A percentile compares a stretch with the other conserved stretches of the same genome.
Evolutionary conservation across 2,113 vertebrate genomes (phyloP).

Genomic region (Mola mola): DNA sequence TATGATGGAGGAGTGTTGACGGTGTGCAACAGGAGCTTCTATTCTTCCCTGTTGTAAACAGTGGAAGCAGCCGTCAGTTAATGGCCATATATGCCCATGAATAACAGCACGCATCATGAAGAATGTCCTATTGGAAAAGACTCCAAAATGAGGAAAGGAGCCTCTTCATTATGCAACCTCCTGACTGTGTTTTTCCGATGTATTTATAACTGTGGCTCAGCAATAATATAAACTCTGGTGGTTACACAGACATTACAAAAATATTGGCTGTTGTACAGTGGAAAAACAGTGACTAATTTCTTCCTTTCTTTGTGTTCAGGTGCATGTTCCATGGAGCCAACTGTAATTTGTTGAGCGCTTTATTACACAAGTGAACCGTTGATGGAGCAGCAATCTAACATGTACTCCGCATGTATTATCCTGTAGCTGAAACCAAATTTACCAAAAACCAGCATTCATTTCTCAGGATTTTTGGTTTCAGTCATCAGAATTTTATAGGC

Average conservation of each 20-base stretch:
- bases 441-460: accelerated
- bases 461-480: no score
- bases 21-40: neutral
- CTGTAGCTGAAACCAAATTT: no score
- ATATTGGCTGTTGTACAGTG: conserved; percentile 17
- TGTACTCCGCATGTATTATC: no score
- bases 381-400: conserved; percentile 17
- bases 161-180: conserved; percentile 59
- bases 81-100: conserved; percentile 22
- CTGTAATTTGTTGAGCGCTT: conserved; percentile 21
- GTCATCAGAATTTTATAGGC: no score
- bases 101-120: conserved; percentile 18
- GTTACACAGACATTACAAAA: conserved; percentile 47
- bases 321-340: neutral
- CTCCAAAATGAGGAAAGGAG: conserved; percentile 21
- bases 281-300: conserved; percentile 62
- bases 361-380: conserved; percentile 6
- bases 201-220: conserved; percentile 64
- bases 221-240: conserved; percentile 57
- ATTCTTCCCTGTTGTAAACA: conserved; percentile 54
- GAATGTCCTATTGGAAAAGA: conserved; percentile 28
- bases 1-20: conserved; percentile 13
- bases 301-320: conserved; percentile 69
- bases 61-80: conserved; percentile 45
- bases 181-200: conserved; percentile 52